These are phyloP conservation scores for Drosophila leonis DNA, from an alignment of 2,888 invertebrate species.

Conservation along the genomic window DNA sequence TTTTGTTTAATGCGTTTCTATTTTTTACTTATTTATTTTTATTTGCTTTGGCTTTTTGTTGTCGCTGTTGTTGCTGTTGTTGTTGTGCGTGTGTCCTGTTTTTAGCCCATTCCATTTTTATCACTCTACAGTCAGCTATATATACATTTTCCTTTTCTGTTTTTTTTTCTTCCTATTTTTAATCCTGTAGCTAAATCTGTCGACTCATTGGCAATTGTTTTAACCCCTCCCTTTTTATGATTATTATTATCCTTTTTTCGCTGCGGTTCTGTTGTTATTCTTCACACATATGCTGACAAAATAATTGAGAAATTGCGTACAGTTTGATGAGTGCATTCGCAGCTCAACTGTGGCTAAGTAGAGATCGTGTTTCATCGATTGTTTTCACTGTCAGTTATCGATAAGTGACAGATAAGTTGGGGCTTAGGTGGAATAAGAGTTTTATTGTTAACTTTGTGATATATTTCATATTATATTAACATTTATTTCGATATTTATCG, in stretches of 20 bases:
- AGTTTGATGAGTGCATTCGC: slow-evolving; percentile 7
- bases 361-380: slow-evolving; percentile 3
- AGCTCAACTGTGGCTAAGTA: neutral
- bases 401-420: slow-evolving; percentile 1
- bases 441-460: neutral
- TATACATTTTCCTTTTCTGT: slow-evolving; percentile 37
- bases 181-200: slow-evolving; percentile 51
- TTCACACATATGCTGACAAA: slow-evolving; percentile 77
- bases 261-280: slow-evolving; percentile 62
- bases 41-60: slow-evolving; percentile 63
- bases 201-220: slow-evolving; percentile 75
- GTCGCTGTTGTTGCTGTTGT: neutral
- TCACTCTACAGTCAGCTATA: slow-evolving; percentile 33
- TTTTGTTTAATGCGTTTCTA: slow-evolving; percentile 76
- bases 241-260: slow-evolving; percentile 67
- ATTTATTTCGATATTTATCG: neutral
- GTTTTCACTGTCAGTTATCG: slow-evolving; percentile 2
- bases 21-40: slow-evolving; percentile 73
- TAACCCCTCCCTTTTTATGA: slow-evolving; percentile 59
- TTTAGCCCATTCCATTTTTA: slow-evolving; percentile 41
- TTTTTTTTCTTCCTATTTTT: slow-evolving; percentile 24
- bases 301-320: slow-evolving; percentile 65
- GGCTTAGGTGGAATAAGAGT: neutral
- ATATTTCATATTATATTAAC: neutral
- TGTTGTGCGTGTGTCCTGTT: slow-evolving; percentile 30